These are phyloP conservation scores for Cynocephalus volans DNA, from an alignment of 2,113 vertebrate genomes.

Conservation along the genomic window DNA sequence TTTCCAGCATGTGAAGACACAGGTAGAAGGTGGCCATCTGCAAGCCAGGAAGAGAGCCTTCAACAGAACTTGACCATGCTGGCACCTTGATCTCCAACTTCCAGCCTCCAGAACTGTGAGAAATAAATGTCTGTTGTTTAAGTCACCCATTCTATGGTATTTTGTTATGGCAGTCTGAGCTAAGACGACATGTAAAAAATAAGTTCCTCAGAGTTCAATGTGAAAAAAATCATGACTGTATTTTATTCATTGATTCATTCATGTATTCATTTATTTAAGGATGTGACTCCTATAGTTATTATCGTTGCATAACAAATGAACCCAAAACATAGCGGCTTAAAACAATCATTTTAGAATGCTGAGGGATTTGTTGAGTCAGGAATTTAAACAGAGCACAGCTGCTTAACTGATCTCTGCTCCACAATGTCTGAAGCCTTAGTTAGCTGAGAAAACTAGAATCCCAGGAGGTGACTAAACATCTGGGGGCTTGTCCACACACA, in stretches of 20 bases:
- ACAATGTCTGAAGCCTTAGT: not conserved
- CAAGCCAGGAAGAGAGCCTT: not conserved
- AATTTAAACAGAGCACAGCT: not conserved
- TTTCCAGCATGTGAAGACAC: not conserved
- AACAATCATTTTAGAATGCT: not conserved
- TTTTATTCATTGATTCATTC: not conserved
- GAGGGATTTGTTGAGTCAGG: not conserved
- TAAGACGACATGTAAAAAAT: not conserved
- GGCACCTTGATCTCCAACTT: not conserved
- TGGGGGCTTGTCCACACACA: not conserved
- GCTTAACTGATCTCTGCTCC: not conserved
- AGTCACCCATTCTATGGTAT: too few relatives aligned
- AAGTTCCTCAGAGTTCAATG: not conserved
- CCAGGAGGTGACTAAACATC: not conserved
- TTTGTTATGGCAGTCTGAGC: not conserved
- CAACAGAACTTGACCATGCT: not conserved
- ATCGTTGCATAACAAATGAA: not conserved
- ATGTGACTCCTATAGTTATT: not conserved
- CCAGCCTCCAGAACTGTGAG: not conserved
- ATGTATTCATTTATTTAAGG: not conserved
- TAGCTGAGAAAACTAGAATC: not conserved
- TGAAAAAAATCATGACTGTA: not conserved
- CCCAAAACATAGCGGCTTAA: not conserved
- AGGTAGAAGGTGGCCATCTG: not conserved
- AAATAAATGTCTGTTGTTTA: not conserved